Conservation (phyloP, 1,140 invertebrate species). For the Papilio xuthus region DNA sequence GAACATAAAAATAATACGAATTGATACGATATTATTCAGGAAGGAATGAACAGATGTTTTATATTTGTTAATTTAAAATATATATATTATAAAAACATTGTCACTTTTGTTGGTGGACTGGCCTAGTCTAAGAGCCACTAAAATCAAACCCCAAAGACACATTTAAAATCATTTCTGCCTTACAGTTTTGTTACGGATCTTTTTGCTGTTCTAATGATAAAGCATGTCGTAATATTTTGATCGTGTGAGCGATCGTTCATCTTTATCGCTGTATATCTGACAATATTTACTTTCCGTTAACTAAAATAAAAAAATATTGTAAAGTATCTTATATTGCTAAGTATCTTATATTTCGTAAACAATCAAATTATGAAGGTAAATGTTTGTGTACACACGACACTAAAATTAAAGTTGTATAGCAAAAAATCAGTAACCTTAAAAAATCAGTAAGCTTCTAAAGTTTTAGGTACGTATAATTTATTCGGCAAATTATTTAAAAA, state of each 20-base stretch:
- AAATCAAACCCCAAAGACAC: neutral
- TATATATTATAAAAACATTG: too few species aligned
- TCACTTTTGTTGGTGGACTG: too few species aligned
- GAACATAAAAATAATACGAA: neutral
- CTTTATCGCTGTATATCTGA: neutral
- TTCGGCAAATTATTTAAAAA: too few species aligned
- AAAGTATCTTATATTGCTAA: neutral
- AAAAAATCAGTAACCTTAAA: neutral
- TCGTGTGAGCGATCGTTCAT: conserved; percentile 1
- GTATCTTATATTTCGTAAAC: neutral
- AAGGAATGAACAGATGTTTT: neutral
- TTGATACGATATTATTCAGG: neutral
- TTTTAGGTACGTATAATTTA: too few species aligned
- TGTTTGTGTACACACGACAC: neutral
- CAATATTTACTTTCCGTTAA: neutral
- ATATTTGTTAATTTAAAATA: neutral
- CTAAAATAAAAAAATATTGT: neutral
- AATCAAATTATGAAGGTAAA: too few species aligned
- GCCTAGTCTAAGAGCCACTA: too few species aligned
- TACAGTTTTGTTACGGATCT: neutral
- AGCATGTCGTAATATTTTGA: conserved; percentile 31
- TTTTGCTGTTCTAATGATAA: neutral
- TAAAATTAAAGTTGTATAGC: neutral
- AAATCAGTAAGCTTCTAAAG: too few species aligned
- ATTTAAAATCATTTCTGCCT: neutral